phyloP scores from a whole-genome alignment of 2,113 vertebrate species.

The Triplophysa rosa region DNA sequence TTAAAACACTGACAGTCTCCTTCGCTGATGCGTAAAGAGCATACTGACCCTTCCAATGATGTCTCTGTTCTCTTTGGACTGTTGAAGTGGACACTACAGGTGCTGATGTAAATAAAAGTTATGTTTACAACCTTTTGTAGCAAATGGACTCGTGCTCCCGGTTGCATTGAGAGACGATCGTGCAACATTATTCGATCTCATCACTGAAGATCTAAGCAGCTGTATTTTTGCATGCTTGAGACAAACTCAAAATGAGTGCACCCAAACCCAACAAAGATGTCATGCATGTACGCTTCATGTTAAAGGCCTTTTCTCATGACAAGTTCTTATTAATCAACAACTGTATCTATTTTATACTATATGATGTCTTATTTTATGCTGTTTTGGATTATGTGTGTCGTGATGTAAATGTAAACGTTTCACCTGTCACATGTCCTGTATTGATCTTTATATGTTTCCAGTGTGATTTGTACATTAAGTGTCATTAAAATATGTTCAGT shows the following conservation, averaged over 20 bases:
- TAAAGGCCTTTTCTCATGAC: slow-evolving; percentile 56
- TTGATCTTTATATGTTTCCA: slow-evolving; percentile 7
- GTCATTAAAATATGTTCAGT: slow-evolving; percentile 25
- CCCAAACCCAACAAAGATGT: slow-evolving; percentile 60
- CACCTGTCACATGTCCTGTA: slow-evolving; percentile 33
- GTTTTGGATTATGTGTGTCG: slow-evolving; percentile 53
- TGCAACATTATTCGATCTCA: slow-evolving; percentile 44
- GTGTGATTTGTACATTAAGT: slow-evolving; percentile 45
- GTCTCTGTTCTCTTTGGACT: background rate
- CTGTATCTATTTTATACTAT: slow-evolving; percentile 62
- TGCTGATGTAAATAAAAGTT: slow-evolving; percentile 49
- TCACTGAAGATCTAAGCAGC: slow-evolving; percentile 37
- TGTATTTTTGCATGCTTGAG: slow-evolving; percentile 64
- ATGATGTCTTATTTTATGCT: slow-evolving; percentile 56
- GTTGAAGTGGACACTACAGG: slow-evolving; percentile 42
- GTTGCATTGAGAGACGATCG: slow-evolving; percentile 52
- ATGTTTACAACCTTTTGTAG: slow-evolving; percentile 64
- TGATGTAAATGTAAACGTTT: slow-evolving; percentile 24
- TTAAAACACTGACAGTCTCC: too few relatives aligned
- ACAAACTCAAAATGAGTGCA: slow-evolving; percentile 68
- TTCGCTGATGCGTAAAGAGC: background rate
- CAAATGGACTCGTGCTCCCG: slow-evolving; percentile 39
- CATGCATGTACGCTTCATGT: slow-evolving; percentile 59
- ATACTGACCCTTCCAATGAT: slow-evolving; percentile 1
- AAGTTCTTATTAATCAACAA: slow-evolving; percentile 57